phyloP scores from a whole-genome alignment of 2,113 vertebrate species.

The Seriola rivoliana region DNA sequence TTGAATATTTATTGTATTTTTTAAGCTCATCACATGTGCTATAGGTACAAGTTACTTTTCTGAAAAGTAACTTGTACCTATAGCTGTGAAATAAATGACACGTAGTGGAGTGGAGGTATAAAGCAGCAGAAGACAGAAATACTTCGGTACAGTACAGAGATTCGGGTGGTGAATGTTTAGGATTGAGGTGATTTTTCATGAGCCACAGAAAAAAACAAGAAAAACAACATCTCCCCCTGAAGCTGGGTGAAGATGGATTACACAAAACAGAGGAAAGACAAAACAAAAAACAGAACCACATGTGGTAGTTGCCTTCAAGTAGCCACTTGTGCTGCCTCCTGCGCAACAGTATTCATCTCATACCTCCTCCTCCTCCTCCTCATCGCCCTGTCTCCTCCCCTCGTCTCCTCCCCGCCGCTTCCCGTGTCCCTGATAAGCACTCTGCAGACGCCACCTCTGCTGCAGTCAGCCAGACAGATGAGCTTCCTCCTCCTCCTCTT shows the following conservation, averaged over 20 bases:
- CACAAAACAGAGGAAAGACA: conserved; percentile 12
- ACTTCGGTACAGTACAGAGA: too few species aligned
- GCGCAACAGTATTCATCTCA: conserved; percentile 39
- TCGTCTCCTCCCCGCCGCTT: conserved; percentile 6
- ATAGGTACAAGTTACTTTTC: too few species aligned
- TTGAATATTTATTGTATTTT: too few species aligned
- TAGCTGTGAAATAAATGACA: too few species aligned
- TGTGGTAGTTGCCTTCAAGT: neutral
- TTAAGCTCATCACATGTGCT: too few species aligned
- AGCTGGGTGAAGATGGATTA: neutral
- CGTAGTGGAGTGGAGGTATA: too few species aligned
- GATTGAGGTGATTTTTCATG: neutral
- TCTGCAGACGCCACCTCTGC: conserved; percentile 48
- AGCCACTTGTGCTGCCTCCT: neutral
- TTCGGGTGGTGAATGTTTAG: neutral
- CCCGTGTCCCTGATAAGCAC: conserved; percentile 51
- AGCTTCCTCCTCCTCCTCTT: conserved; percentile 32
- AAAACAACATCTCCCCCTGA: neutral
- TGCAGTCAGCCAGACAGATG: conserved; percentile 53
- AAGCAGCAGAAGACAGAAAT: too few species aligned
- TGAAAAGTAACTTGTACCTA: too few species aligned
- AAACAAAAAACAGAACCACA: neutral
- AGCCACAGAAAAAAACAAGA: neutral
- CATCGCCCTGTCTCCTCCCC: neutral
- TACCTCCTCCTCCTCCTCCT: conserved; percentile 16